phyloP scores from a whole-genome alignment of 2,797 vertebrate genomes.

The Labeo calbasu region DNA sequence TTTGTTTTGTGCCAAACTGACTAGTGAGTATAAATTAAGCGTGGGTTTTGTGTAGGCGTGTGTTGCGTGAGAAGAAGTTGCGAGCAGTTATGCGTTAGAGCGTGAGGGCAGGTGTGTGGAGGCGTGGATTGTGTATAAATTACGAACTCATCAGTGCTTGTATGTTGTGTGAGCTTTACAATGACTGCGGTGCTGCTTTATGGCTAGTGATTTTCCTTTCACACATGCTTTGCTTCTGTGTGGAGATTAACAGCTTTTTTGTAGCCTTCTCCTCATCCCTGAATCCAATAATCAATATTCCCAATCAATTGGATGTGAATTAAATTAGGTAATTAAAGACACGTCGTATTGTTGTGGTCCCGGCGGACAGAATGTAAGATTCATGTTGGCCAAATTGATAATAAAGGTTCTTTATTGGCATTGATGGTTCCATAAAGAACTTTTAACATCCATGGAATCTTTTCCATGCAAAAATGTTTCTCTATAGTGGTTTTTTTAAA shows the following conservation, averaged over 20 bases:
- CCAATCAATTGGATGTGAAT: conserved; percentile 56
- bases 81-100: conserved; percentile 11
- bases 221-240: background rate
- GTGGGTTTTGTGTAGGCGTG: conserved; percentile 41
- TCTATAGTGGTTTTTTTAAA: background rate
- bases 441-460: background rate
- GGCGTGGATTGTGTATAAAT: conserved; percentile 42
- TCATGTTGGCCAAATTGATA: conserved; percentile 14
- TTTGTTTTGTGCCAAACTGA: conserved; percentile 50
- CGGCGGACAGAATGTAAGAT: conserved; percentile 20
- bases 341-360: conserved; percentile 45
- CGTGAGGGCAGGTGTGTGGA: conserved; percentile 42
- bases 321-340: conserved; percentile 61
- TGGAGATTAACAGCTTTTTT: conserved; percentile 53
- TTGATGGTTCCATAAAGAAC: background rate
- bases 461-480: background rate
- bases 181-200: conserved; percentile 20
- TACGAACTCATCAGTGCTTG: background rate
- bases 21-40: conserved; percentile 39
- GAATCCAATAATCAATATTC: conserved; percentile 59
- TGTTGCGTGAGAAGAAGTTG: conserved; percentile 47
- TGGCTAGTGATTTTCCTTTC: conserved; percentile 37
- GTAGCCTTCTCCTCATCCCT: conserved; percentile 28
- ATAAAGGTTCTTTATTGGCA: background rate
- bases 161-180: conserved; percentile 25